Evolutionary conservation across 1,140 invertebrate species (phyloP).

Genomic region (Aphelinus atriplicis): DNA sequence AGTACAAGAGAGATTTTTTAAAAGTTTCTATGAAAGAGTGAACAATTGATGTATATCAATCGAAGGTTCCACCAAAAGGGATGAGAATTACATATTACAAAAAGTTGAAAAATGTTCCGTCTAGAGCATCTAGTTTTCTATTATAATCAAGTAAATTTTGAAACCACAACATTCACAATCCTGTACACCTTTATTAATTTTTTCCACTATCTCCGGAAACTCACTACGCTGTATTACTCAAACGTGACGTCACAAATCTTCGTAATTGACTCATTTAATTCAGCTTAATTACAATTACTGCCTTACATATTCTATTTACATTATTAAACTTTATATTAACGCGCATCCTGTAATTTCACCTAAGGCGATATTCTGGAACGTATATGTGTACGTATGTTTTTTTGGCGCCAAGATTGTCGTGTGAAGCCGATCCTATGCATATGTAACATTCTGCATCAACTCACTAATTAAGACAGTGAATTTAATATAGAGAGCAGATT

Average conservation of each 20-base stretch:
- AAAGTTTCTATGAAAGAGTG: too few species aligned
- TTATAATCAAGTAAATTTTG: too few species aligned
- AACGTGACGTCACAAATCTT: conserved; percentile 17
- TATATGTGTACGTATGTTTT: neutral
- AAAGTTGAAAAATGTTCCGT: too few species aligned
- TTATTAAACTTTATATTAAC: conserved; percentile 31
- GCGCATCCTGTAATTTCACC: conserved; percentile 38
- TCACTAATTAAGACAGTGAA: neutral
- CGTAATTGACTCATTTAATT: conserved; percentile 42
- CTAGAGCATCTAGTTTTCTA: too few species aligned
- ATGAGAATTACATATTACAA: too few species aligned
- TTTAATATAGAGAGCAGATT: conserved; percentile 21
- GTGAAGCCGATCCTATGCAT: conserved; percentile 30
- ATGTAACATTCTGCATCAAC: neutral
- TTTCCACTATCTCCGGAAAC: too few species aligned
- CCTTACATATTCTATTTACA: conserved; percentile 33
- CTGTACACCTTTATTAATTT: too few species aligned
- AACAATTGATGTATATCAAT: too few species aligned
- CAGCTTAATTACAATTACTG: conserved; percentile 34
- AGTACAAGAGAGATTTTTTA: too few species aligned
- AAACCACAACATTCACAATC: too few species aligned
- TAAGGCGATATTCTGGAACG: conserved; percentile 40
- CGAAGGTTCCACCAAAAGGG: too few species aligned
- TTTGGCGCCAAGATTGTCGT: conserved; percentile 32
- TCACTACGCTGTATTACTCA: neutral